Evolutionary conservation across 2,113 vertebrate species (phyloP).

Genomic region (Nannospalax galili): DNA sequence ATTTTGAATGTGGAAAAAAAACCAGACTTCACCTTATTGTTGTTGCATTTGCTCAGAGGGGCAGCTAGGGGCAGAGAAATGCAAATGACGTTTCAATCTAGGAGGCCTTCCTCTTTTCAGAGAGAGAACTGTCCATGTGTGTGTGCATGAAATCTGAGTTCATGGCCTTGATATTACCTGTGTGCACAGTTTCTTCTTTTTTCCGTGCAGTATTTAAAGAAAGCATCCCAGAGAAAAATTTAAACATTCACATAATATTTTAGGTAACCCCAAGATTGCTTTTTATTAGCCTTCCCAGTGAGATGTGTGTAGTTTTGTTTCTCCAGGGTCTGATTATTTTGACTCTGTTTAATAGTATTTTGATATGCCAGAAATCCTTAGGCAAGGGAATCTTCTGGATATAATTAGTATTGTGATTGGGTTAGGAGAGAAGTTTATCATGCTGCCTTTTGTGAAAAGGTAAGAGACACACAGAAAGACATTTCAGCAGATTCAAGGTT

Average conservation of each 20-base stretch:
- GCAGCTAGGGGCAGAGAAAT: conserved; percentile 12
- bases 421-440: not conserved
- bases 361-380: not conserved
- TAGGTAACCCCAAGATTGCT: not conserved
- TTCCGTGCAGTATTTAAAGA: not conserved
- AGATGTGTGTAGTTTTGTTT: conserved; percentile 55
- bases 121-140: not conserved
- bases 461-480: not conserved
- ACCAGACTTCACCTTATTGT: not conserved
- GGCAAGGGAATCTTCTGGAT: not conserved
- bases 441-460: not conserved
- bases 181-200: not conserved
- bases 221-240: conserved; percentile 34
- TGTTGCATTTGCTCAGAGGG: not conserved
- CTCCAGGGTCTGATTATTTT: conserved; percentile 50
- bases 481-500: not conserved
- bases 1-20: conserved; percentile 45
- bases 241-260: conserved; percentile 30
- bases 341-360: not conserved
- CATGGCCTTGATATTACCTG: not conserved
- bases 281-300: not conserved
- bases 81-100: not conserved
- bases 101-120: not conserved
- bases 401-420: not conserved
- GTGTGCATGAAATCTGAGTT: not conserved